Conservation (phyloP, 1,140 invertebrate species). For the Portunus trituberculatus region DNA sequence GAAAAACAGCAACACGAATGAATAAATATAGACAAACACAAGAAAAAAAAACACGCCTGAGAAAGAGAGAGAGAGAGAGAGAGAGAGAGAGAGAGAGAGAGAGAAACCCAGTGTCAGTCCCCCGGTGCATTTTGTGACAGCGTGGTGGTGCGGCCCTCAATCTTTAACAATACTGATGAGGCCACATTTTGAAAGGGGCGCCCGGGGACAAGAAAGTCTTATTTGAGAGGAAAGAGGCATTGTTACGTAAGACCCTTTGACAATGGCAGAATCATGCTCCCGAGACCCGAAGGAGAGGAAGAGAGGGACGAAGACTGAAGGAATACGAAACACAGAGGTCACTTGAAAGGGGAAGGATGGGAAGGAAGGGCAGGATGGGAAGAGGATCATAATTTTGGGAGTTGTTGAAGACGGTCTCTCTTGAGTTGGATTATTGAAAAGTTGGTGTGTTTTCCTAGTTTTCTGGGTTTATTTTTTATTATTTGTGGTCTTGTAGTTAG, state of each 20-base stretch:
- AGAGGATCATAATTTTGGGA: not conserved
- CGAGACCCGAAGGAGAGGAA: constrained; percentile 15
- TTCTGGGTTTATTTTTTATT: too few species aligned
- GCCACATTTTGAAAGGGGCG: constrained; percentile 36
- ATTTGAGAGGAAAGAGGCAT: constrained; percentile 62
- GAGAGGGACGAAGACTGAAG: not conserved
- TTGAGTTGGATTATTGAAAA: too few species aligned
- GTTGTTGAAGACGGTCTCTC: too few species aligned
- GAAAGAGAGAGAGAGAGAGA: constrained; percentile 39
- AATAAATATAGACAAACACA: not conserved
- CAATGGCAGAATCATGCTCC: constrained; percentile 66
- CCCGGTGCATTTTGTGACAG: constrained; percentile 34
- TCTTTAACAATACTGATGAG: constrained; percentile 73
- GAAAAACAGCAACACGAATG: not conserved
- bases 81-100: constrained; percentile 32
- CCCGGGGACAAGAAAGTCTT: constrained; percentile 61
- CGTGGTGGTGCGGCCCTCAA: constrained; percentile 39
- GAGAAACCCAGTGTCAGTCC: not conserved
- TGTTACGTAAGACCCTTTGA: constrained; percentile 69
- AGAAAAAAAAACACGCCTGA: not conserved
- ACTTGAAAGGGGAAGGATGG: not conserved
- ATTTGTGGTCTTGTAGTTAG: too few species aligned
- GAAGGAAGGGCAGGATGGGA: not conserved
- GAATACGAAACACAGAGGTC: not conserved
- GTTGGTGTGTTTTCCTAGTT: too few species aligned